A percentile compares a stretch with the other conserved stretches of the same genome.
phyloP scores from a whole-genome alignment of 2,888 invertebrate species.

The Elysia crispata region DNA sequence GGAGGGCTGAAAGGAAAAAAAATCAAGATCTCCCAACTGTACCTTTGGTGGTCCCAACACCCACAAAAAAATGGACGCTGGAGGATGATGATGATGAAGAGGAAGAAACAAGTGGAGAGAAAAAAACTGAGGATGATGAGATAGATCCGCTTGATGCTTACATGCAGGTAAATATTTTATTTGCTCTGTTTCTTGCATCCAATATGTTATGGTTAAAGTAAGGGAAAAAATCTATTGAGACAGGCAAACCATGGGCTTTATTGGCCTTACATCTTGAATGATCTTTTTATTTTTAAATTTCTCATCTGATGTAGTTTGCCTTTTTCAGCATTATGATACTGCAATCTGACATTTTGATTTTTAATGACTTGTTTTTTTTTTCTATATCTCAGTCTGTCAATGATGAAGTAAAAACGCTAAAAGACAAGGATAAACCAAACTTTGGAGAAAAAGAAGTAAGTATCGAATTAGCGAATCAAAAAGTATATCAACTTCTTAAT shows the following conservation, averaged over 20 bases:
- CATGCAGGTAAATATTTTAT: constrained; percentile 85
- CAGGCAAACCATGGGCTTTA: no score
- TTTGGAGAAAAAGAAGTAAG: constrained; percentile 52
- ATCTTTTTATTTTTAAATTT: no score
- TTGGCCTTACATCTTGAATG: no score
- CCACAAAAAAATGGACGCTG: constrained; percentile 91
- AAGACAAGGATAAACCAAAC: constrained; percentile 51
- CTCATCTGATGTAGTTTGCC: no score
- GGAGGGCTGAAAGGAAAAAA: constrained; percentile 95
- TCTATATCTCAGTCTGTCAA: constrained; percentile 61
- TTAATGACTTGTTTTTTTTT: not conserved
- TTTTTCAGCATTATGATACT: no score
- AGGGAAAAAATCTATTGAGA: no score
- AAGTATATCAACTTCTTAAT: no score
- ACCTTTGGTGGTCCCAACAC: constrained; percentile 68
- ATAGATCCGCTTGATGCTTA: constrained; percentile 96
- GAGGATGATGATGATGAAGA: constrained; percentile 92
- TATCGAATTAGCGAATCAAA: no score
- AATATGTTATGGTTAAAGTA: no score
- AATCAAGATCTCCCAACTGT: constrained; percentile 85
- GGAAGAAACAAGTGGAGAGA: constrained; percentile 79
- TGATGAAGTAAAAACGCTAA: constrained; percentile 67
- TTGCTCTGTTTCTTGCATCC: no score
- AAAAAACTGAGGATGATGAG: constrained; percentile 68
- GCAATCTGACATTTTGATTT: no score